Evolutionary conservation across 1,140 invertebrate species (phyloP).

Genomic region (Anthonomus grandis): DNA sequence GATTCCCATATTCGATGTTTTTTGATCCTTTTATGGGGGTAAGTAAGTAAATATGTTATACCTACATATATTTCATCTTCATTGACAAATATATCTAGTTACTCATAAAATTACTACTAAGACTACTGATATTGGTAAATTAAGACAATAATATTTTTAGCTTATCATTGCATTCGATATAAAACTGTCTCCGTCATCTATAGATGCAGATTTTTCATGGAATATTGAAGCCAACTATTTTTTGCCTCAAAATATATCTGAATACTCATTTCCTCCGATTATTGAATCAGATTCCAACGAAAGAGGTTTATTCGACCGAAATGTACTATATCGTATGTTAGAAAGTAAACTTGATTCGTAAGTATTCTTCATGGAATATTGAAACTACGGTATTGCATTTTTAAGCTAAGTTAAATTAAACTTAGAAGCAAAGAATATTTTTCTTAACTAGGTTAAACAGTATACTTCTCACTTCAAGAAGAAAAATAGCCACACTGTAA

Average conservation of each 20-base stretch:
- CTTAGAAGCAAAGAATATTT: too few relatives aligned
- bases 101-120: background rate
- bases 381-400: too few relatives aligned
- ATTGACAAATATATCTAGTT: background rate
- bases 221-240: conserved; percentile 74
- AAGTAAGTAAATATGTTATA: conserved; percentile 10
- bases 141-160: conserved; percentile 33
- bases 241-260: conserved; percentile 39
- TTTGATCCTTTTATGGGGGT: conserved; percentile 33
- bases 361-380: too few relatives aligned
- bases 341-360: conserved; percentile 42
- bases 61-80: background rate
- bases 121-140: background rate
- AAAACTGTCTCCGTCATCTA: conserved; percentile 65
- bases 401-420: too few relatives aligned
- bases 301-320: conserved; percentile 31
- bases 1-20: conserved; percentile 26
- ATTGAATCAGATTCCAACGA: conserved; percentile 20
- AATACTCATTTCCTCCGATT: conserved; percentile 39
- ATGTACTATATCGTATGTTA: conserved; percentile 34
- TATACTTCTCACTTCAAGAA: too few relatives aligned
- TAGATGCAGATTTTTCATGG: conserved; percentile 69
- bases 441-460: too few relatives aligned
- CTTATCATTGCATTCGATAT: conserved; percentile 68
- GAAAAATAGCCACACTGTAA: too few relatives aligned